phyloP scores from a whole-genome alignment of 1,140 invertebrate genomes.

The Heliothis subflexa region DNA sequence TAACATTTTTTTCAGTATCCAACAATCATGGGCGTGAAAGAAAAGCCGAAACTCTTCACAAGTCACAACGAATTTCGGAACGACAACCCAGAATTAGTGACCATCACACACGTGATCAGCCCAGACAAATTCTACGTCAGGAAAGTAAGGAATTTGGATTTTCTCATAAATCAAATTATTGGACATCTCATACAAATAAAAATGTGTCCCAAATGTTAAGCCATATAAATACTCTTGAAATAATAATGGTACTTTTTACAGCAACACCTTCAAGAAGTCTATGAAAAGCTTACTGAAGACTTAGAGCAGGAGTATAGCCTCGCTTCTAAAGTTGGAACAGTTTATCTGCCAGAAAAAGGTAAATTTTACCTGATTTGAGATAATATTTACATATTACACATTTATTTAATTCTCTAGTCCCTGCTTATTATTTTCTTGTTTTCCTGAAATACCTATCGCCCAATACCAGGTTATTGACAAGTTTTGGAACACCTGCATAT shows the following conservation, averaged over 20 bases:
- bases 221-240: too few relatives aligned
- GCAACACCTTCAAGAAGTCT: slow-evolving; percentile 66
- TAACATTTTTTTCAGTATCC: slow-evolving; percentile 66
- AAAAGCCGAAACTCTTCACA: slow-evolving; percentile 69
- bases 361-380: background rate
- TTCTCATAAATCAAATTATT: background rate
- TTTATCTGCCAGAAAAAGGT: slow-evolving; percentile 79
- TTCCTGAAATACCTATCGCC: too few relatives aligned
- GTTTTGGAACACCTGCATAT: too few relatives aligned
- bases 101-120: slow-evolving; percentile 70
- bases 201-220: too few relatives aligned
- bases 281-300: slow-evolving; percentile 72
- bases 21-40: slow-evolving; percentile 56
- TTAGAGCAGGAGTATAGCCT: slow-evolving; percentile 72
- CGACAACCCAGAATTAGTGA: slow-evolving; percentile 70
- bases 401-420: background rate
- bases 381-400: background rate
- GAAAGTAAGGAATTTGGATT: slow-evolving; percentile 65
- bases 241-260: slow-evolving; percentile 50
- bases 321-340: slow-evolving; percentile 56
- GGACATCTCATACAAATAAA: too few relatives aligned
- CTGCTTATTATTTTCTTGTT: too few relatives aligned
- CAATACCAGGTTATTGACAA: too few relatives aligned
- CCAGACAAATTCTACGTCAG: slow-evolving; percentile 78
- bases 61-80: slow-evolving; percentile 66